Conservation (phyloP, 2,888 invertebrate genomes). For the Bimastos eiseni region DNA sequence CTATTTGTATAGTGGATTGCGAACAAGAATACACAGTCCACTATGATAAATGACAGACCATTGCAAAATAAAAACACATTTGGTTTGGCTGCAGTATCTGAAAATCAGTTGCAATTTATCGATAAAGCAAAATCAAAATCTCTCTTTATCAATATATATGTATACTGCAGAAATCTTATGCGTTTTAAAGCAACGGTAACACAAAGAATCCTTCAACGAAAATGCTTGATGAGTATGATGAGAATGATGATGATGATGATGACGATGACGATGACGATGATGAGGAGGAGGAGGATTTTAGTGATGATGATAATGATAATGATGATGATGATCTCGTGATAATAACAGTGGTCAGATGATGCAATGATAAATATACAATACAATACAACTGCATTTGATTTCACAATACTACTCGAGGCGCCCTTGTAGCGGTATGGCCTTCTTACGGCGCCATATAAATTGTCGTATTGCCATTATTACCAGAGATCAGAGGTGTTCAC, state of each 20-base stretch:
- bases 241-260: not conserved
- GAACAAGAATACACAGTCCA: not conserved
- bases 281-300: not conserved
- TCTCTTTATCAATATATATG: not conserved
- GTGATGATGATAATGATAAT: constrained; percentile 20
- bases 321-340: not conserved
- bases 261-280: not conserved
- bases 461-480: too few species aligned
- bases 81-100: not conserved
- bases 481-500: too few species aligned
- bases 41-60: not conserved
- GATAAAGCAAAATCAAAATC: not conserved
- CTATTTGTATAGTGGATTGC: not conserved
- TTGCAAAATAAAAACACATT: not conserved
- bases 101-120: not conserved
- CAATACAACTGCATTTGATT: too few species aligned
- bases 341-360: not conserved
- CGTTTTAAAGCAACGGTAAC: not conserved
- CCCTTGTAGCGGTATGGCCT: too few species aligned
- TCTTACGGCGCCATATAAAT: too few species aligned
- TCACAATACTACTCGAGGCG: too few species aligned
- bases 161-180: too few species aligned
- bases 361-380: not conserved
- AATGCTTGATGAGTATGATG: not conserved
- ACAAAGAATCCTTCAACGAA: not conserved